Evolutionary conservation across 1,140 invertebrate species (phyloP).

Genomic region (Euura saliciscinereae): DNA sequence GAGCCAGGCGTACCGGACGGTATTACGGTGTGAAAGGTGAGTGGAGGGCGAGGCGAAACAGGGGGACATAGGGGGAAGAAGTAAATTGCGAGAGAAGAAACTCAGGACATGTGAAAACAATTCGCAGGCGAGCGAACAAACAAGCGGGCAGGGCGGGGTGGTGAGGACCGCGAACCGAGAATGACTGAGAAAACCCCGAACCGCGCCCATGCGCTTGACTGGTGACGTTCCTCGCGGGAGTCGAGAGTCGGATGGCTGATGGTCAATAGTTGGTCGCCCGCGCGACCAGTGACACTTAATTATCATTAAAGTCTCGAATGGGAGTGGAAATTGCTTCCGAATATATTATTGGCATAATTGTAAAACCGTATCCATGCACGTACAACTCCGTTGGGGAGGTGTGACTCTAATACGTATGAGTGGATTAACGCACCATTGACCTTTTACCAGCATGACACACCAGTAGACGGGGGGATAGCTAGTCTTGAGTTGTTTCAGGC

Average conservation of each 20-base stretch:
- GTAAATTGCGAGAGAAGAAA: constrained; percentile 14
- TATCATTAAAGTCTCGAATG: background rate
- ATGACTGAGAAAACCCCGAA: constrained; percentile 30
- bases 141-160: constrained; percentile 32
- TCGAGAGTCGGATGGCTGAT: constrained; percentile 27
- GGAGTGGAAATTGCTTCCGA: background rate
- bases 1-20: too few relatives aligned
- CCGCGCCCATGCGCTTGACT: constrained; percentile 47
- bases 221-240: constrained; percentile 24
- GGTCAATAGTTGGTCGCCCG: constrained; percentile 40
- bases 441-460: background rate
- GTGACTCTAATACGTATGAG: background rate
- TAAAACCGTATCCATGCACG: too few relatives aligned
- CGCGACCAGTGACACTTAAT: background rate
- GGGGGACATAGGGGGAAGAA: constrained; percentile 18
- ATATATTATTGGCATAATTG: too few relatives aligned
- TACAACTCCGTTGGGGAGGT: too few relatives aligned
- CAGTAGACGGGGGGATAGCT: too few relatives aligned
- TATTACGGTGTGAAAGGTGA: background rate
- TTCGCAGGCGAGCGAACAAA: constrained; percentile 9
- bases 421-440: background rate
- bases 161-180: constrained; percentile 16
- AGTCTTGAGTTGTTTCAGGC: too few relatives aligned
- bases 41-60: background rate
- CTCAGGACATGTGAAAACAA: background rate